Evolutionary conservation across 2,888 invertebrate genomes (phyloP), one percentile per base, ranked within the genome.

Genomic region (Acanthoscelides obtectus): DNA sequence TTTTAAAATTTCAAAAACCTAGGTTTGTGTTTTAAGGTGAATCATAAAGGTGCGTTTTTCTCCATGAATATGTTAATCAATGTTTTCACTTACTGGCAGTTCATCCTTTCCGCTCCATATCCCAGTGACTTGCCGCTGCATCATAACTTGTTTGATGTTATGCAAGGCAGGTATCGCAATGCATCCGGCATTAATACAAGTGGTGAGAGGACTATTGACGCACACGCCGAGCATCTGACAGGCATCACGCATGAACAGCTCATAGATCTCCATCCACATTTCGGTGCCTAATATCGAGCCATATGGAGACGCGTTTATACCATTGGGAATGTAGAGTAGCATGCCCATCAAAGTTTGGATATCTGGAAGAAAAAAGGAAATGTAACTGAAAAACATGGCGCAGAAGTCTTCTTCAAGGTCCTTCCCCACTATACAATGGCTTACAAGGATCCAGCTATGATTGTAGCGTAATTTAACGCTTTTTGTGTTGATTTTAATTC

Each of bases 101-200:
- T 99, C 99, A 84, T 99, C 98, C 82, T 93, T 92, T 81, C 95
- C 94, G 80, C 92, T 94, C 98, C 98, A 98, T 80, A 98, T 96
- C 70, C 95, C 95, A 70, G 95, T 90, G 67, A 98, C 98, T 86
- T 95, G 94, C 77, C 94, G 87, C 72, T 94, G 93, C 84, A 92
- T 90, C 95, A 96, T 95, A 0, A 95, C 94, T 87, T 95, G 94
- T 82, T 94, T 94, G 77, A 99, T 96, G 86, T 97, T 98, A 74
- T 98, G 89, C 73, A 99, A 88, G 66, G 98, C 97, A 20, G 99
- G 99, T 79, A 99, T 87, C 68, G 98, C 98, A 45, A 93, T 92
- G 81, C 96, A 95, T 68, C 99, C 99, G 22, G 98, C 97, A 83
- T 94, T 92, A 77, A 98, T 92, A 76, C 96, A 96, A 78, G 97